Percentiles rank a stretch among this genome's conserved stretches.
Conservation (phyloP, 2,888 invertebrate genomes). For the Lasioglossum marginatum region DNA sequence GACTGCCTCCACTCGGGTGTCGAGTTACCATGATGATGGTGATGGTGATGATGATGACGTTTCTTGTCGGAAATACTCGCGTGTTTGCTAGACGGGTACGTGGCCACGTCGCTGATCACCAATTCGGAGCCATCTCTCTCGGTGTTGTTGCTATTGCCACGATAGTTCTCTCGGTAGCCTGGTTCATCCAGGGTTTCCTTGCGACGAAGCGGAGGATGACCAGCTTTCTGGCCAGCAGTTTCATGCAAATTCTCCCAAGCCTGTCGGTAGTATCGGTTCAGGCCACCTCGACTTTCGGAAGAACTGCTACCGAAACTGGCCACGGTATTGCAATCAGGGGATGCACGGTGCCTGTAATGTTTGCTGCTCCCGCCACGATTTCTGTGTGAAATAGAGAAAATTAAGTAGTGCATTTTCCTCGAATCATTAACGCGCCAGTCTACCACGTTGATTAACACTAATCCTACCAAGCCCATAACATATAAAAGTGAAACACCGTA, state of each 20-base stretch:
- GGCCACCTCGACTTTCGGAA: conserved; percentile 92
- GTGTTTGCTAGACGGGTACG: conserved; percentile 84
- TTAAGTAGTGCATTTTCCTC: conserved; percentile 18
- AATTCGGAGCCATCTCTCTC: conserved; percentile 90
- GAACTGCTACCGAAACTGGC: conserved; percentile 95
- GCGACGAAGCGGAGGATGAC: conserved; percentile 87
- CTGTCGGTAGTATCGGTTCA: conserved; percentile 95
- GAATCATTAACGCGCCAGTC: not conserved
- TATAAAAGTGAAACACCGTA: no score
- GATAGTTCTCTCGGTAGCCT: conserved; percentile 83
- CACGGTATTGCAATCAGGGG: conserved; percentile 96
- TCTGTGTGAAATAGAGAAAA: conserved; percentile 83
- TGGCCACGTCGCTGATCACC: conserved; percentile 88
- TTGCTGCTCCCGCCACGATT: conserved; percentile 90
- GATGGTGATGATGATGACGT: conserved; percentile 91
- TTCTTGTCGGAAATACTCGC: conserved; percentile 86
- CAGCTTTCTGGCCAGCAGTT: conserved; percentile 88
- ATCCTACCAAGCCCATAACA: no score
- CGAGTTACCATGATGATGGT: conserved; percentile 86
- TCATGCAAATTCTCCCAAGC: conserved; percentile 97
- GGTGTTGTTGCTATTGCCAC: conserved; percentile 75
- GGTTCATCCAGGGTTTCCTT: conserved; percentile 91
- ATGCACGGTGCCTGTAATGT: conserved; percentile 94
- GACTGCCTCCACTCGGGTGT: conserved; percentile 87
- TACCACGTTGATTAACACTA: not conserved